These are phyloP conservation scores for Phoebastria nigripes DNA, from an alignment of 2,797 vertebrate species.

Conservation along the genomic window DNA sequence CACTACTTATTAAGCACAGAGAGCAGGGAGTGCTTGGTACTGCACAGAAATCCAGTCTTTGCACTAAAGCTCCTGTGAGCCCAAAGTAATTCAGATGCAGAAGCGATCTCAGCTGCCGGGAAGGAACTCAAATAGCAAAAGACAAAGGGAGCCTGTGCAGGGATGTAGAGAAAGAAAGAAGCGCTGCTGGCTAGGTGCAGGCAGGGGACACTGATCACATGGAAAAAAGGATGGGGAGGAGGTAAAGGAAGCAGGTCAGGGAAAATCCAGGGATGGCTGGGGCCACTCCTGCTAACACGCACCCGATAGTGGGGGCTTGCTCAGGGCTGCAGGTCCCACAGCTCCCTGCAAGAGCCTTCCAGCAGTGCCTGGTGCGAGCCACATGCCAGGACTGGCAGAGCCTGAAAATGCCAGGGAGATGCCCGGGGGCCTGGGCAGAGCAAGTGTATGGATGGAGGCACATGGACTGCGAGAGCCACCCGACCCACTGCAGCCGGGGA, in stretches of 20 bases:
- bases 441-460: neutral
- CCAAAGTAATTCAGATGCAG: slow-evolving; percentile 42
- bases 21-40: neutral
- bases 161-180: neutral
- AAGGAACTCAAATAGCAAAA: neutral
- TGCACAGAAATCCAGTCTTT: neutral
- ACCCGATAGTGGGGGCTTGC: fast-evolving
- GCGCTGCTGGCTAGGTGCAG: neutral
- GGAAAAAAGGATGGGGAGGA: neutral
- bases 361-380: neutral
- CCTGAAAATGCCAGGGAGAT: neutral
- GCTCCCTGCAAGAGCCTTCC: neutral
- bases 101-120: neutral
- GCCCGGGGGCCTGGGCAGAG: neutral
- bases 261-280: neutral
- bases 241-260: neutral
- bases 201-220: neutral
- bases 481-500: fast-evolving
- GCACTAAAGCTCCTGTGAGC: neutral
- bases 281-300: neutral
- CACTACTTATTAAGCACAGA: neutral
- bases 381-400: neutral
- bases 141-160: slow-evolving; percentile 30
- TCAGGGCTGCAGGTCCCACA: neutral
- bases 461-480: neutral